Evolutionary conservation across 2,888 invertebrate species (phyloP).

Genomic region (Diadegma fenestrale): DNA sequence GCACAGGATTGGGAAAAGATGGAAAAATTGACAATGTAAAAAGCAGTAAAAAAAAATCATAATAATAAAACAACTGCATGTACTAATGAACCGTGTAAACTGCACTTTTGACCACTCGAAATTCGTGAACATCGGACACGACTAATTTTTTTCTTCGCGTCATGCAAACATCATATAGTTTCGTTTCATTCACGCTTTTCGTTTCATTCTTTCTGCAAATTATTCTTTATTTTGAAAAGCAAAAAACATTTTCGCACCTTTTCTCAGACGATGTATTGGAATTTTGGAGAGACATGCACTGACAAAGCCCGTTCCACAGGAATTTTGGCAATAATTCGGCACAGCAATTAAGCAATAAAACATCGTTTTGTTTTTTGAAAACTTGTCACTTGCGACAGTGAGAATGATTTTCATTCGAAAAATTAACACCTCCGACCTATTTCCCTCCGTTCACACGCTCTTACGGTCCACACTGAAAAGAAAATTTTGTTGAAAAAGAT

Average conservation of each 20-base stretch:
- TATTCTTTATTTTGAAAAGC: conserved; percentile 3
- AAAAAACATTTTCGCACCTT: neutral
- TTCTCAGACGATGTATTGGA: neutral
- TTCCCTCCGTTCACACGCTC: no score
- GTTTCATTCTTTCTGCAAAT: conserved; percentile 25
- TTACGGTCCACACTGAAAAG: no score
- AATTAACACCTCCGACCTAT: no score
- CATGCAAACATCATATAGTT: conserved; percentile 36
- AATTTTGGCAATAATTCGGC: neutral
- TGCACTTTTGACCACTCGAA: conserved; percentile 23
- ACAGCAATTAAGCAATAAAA: neutral
- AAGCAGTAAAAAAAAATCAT: neutral
- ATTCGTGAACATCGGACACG: neutral
- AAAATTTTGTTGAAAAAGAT: no score
- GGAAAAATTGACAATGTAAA: conserved; percentile 3
- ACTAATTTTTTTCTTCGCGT: conserved; percentile 6
- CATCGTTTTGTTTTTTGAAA: neutral
- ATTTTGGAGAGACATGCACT: neutral
- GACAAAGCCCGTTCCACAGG: neutral
- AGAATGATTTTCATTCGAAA: neutral
- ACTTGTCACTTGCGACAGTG: neutral
- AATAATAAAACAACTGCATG: conserved; percentile 15
- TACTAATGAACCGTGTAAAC: conserved; percentile 42
- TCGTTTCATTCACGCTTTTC: conserved; percentile 20
- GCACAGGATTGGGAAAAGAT: neutral